These are phyloP conservation scores for Hydrotaea diabolus DNA, from an alignment of 2,888 invertebrate genomes.

Conservation along the genomic window DNA sequence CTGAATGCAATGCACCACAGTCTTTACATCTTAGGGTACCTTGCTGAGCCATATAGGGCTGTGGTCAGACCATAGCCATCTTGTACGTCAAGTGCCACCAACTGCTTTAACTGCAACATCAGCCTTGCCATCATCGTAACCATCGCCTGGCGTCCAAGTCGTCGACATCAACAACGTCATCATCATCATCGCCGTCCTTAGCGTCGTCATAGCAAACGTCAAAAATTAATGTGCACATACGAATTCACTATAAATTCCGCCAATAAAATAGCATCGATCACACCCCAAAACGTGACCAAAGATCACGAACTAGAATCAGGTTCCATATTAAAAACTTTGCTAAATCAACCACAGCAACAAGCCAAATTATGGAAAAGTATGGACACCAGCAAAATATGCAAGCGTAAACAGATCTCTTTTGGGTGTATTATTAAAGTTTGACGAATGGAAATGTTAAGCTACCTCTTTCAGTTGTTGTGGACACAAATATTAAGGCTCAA, in stretches of 20 bases:
- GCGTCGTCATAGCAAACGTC: slow-evolving; percentile 59
- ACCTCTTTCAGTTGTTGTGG: slow-evolving; percentile 48
- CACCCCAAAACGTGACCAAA: slow-evolving; percentile 78
- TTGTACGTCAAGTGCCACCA: slow-evolving; percentile 61
- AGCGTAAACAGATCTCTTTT: slow-evolving; percentile 30
- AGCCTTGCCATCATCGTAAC: slow-evolving; percentile 35
- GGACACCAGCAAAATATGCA: slow-evolving; percentile 37
- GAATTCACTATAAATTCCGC: slow-evolving; percentile 74
- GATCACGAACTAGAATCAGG: slow-evolving; percentile 74
- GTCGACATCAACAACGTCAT: slow-evolving; percentile 28
- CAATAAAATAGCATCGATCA: slow-evolving; percentile 78
- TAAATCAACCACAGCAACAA: not conserved
- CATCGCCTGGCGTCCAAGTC: slow-evolving; percentile 17
- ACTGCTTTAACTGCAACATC: slow-evolving; percentile 46
- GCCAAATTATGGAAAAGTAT: slow-evolving; percentile 44
- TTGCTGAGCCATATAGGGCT: slow-evolving; percentile 34
- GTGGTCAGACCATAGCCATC: slow-evolving; percentile 29
- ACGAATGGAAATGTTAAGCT: slow-evolving; percentile 56
- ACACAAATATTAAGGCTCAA: too few relatives aligned
- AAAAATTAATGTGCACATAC: slow-evolving; percentile 66
- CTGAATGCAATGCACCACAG: slow-evolving; percentile 3
- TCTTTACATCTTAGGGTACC: slow-evolving; percentile 40
- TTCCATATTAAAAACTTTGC: slow-evolving; percentile 60
- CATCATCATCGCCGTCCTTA: slow-evolving; percentile 37
- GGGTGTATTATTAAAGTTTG: slow-evolving; percentile 56